phyloP scores from a whole-genome alignment of 2,888 invertebrate species.

The Pseudeuparius sepicola region DNA sequence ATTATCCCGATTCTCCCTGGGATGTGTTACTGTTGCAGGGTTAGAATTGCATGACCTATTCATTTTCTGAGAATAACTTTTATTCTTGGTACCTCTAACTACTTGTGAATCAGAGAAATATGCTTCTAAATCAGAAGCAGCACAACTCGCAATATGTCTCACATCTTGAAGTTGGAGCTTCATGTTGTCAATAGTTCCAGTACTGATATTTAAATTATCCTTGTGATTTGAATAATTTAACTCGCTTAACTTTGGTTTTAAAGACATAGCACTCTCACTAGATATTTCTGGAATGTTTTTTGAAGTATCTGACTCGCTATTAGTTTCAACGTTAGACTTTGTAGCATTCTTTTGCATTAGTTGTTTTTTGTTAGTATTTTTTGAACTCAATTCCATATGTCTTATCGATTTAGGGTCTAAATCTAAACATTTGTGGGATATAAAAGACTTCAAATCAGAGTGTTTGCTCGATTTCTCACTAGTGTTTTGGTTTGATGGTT shows the following conservation, averaged over 20 bases:
- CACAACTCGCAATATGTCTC: too few relatives aligned
- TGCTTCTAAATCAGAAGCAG: too few relatives aligned
- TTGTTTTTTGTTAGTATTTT: constrained; percentile 8
- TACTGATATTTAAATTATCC: too few relatives aligned
- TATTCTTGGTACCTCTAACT: too few relatives aligned
- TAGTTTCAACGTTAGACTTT: constrained; percentile 15
- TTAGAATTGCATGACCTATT: too few relatives aligned
- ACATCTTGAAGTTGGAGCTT: too few relatives aligned
- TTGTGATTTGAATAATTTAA: too few relatives aligned
- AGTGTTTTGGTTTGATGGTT: not conserved
- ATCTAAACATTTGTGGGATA: constrained; percentile 30
- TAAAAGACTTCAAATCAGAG: constrained; percentile 25
- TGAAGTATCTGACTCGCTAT: constrained; percentile 38
- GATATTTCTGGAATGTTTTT: constrained; percentile 39
- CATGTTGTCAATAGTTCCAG: too few relatives aligned
- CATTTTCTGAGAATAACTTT: too few relatives aligned
- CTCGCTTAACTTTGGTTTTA: constrained; percentile 22
- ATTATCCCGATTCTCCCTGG: too few relatives aligned
- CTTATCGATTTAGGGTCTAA: constrained; percentile 30
- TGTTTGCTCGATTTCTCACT: constrained; percentile 17
- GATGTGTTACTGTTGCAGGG: too few relatives aligned
- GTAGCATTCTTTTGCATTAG: not conserved
- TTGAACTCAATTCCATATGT: constrained; percentile 26
- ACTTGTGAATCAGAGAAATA: too few relatives aligned
- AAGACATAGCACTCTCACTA: constrained; percentile 30